These are phyloP conservation scores for Amphipoea oculea DNA, from an alignment of 2,888 invertebrate species.

Conservation along the genomic window DNA sequence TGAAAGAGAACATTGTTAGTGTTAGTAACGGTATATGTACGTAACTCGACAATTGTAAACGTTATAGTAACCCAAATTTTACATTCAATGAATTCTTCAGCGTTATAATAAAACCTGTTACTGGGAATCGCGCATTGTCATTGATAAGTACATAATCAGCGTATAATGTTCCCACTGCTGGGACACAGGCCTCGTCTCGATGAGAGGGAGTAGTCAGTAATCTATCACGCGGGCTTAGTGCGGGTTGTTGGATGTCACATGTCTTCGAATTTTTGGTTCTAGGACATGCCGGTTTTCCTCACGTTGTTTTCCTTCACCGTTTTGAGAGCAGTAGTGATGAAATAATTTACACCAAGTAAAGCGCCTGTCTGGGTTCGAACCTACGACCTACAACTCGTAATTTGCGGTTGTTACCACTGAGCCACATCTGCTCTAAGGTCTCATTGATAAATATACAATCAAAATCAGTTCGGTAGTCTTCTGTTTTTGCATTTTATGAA, in stretches of 20 bases:
- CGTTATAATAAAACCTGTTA: not conserved
- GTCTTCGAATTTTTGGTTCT: not conserved
- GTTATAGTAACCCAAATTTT: constrained; percentile 17
- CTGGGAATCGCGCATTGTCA: not conserved
- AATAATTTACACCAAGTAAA: too few species aligned
- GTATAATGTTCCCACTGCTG: too few species aligned
- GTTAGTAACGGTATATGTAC: constrained; percentile 36
- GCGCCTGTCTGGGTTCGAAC: too few species aligned
- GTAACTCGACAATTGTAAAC: constrained; percentile 5
- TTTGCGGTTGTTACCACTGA: too few species aligned
- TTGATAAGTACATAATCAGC: not conserved
- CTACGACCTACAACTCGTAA: too few species aligned
- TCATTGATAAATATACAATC: not conserved
- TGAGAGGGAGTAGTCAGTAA: not conserved
- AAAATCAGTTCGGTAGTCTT: not conserved
- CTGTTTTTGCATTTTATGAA: constrained; percentile 6
- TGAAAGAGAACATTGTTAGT: constrained; percentile 30
- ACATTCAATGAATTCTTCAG: constrained; percentile 2
- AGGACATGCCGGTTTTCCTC: not conserved
- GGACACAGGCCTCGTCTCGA: not conserved
- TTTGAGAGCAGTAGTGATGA: too few species aligned
- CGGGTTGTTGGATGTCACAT: not conserved
- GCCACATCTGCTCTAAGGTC: too few species aligned
- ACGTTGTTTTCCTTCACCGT: too few species aligned
- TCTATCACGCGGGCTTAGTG: too few species aligned